These are phyloP conservation scores for Cyclophora albipunctata DNA, from an alignment of 2,888 invertebrate species.

Conservation along the genomic window DNA sequence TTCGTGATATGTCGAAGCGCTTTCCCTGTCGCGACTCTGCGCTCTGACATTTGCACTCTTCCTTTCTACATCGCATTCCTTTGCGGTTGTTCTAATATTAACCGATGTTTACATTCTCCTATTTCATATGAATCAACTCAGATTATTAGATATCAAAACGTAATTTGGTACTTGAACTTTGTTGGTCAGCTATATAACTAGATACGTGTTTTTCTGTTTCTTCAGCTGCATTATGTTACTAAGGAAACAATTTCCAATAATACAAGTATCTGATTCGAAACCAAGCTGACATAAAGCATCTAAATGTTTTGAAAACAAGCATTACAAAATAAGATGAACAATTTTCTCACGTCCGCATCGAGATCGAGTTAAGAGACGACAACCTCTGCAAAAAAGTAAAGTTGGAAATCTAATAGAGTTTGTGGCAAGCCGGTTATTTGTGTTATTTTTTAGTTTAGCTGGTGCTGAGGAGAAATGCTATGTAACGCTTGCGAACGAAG, in stretches of 20 bases:
- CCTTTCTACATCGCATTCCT: constrained; percentile 61
- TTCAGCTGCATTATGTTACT: too few relatives aligned
- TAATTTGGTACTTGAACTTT: too few relatives aligned
- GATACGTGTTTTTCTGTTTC: too few relatives aligned
- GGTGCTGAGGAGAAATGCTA: constrained; percentile 57
- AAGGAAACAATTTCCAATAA: too few relatives aligned
- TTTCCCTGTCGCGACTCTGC: constrained; percentile 64
- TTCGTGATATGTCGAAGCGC: constrained; percentile 62
- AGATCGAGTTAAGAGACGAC: constrained; percentile 66
- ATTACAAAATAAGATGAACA: constrained; percentile 61
- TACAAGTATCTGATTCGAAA: too few relatives aligned
- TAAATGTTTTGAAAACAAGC: constrained; percentile 34
- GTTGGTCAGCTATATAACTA: too few relatives aligned
- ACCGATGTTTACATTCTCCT: too few relatives aligned
- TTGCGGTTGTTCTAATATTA: constrained; percentile 22
- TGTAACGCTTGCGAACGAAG: constrained; percentile 65
- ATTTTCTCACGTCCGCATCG: constrained; percentile 68
- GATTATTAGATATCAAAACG: too few relatives aligned
- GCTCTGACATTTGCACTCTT: constrained; percentile 68
- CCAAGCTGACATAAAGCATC: too few relatives aligned
- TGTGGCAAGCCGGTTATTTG: constrained; percentile 68
- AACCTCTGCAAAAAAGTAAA: constrained; percentile 65
- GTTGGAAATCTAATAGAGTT: constrained; percentile 71
- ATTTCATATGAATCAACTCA: too few relatives aligned
- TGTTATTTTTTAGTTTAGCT: constrained; percentile 64